A percentile compares a stretch with the other conserved stretches of the same genome.
Evolutionary conservation across 1,140 invertebrate species (phyloP).

Genomic region (Diachasma alloeum): DNA sequence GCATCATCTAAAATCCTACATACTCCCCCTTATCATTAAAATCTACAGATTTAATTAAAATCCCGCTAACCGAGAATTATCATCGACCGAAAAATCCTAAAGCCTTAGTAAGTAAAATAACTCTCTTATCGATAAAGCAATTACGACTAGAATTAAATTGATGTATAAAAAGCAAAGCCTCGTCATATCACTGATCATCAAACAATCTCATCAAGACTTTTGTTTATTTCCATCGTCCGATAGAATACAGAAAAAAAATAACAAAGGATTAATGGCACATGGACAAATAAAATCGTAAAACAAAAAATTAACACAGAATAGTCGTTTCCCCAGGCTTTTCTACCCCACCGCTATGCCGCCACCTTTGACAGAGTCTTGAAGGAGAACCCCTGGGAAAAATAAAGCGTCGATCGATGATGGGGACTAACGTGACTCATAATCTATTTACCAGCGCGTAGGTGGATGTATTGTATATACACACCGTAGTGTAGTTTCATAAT

Average conservation of each 20-base stretch:
- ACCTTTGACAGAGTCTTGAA: background rate
- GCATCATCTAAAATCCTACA: background rate
- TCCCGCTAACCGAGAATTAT: background rate
- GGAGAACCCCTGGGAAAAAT: background rate
- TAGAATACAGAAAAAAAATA: background rate
- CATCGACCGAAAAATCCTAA: background rate
- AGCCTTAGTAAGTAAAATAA: background rate
- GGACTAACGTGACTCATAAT: constrained; percentile 11
- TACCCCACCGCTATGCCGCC: background rate
- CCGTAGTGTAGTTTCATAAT: constrained; percentile 42
- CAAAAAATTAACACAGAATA: background rate
- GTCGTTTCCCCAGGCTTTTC: background rate
- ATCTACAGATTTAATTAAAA: background rate
- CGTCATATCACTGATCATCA: background rate
- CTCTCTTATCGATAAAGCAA: background rate
- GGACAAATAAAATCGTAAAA: background rate
- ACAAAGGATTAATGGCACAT: background rate
- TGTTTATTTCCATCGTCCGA: background rate
- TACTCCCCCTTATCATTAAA: background rate
- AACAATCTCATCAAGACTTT: background rate
- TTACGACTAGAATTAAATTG: background rate
- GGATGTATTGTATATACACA: background rate
- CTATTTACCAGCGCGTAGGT: background rate
- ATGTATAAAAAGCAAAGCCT: constrained; percentile 1
- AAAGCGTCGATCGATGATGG: background rate